These are phyloP conservation scores for Magallana angulata DNA, from an alignment of 1,140 invertebrate species.

Conservation along the genomic window DNA sequence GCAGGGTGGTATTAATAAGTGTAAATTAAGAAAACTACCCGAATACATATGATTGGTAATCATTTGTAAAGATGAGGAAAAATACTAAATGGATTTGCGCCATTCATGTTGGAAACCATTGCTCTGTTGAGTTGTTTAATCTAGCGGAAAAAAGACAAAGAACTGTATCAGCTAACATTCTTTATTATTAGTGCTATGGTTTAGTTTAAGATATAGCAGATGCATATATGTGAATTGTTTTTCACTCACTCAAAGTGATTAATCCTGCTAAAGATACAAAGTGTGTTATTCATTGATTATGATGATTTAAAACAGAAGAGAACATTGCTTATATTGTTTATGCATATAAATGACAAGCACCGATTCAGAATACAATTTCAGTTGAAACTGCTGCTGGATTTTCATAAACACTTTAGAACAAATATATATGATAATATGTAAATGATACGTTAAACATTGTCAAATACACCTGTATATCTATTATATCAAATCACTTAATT, in stretches of 20 bases:
- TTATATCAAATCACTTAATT: too few relatives aligned
- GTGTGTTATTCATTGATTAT: not conserved
- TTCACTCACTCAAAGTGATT: not conserved
- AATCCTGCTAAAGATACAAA: not conserved
- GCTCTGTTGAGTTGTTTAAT: not conserved
- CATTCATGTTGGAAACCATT: not conserved
- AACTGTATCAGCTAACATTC: not conserved
- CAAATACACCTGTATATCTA: too few relatives aligned
- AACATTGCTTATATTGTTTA: too few relatives aligned
- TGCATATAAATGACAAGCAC: too few relatives aligned
- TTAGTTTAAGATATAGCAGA: not conserved
- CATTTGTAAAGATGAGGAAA: not conserved
- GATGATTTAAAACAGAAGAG: too few relatives aligned
- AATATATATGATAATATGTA: too few relatives aligned
- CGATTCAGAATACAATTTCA: too few relatives aligned
- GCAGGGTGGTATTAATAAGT: not conserved
- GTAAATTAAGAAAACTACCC: not conserved
- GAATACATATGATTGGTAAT: not conserved
- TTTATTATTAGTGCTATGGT: not conserved
- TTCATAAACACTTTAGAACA: too few relatives aligned
- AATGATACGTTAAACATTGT: too few relatives aligned
- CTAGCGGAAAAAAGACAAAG: not conserved
- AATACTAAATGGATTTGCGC: not conserved
- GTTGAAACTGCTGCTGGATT: too few relatives aligned
- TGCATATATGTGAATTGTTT: not conserved